Percentiles rank a stretch among this genome's conserved stretches.
These are phyloP conservation scores for Vollenhovia emeryi DNA, from an alignment of 1,140 invertebrate species.

Conservation along the genomic window DNA sequence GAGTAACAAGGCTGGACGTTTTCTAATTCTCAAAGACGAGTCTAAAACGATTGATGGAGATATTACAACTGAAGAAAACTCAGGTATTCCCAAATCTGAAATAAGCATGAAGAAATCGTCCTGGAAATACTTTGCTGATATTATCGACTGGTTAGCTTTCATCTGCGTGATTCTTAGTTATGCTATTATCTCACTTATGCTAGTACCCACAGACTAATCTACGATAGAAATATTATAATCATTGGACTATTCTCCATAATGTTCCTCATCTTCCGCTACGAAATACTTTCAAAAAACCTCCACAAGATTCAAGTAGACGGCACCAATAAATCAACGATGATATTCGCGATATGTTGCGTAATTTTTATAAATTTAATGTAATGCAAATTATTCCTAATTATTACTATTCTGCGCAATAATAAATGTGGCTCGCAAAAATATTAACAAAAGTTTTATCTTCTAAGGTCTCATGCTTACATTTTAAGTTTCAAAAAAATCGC, in stretches of 20 bases:
- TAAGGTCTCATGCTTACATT: too few relatives aligned
- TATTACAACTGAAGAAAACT: constrained; percentile 64
- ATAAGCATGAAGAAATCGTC: constrained; percentile 27
- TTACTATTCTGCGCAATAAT: too few relatives aligned
- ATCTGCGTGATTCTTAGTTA: constrained; percentile 71
- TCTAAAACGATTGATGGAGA: constrained; percentile 48
- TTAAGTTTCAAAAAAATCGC: too few relatives aligned
- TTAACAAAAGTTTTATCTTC: too few relatives aligned
- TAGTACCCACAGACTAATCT: constrained; percentile 60
- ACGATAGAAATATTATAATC: neutral
- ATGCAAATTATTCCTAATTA: too few relatives aligned
- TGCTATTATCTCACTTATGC: constrained; percentile 70
- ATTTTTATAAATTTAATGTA: too few relatives aligned
- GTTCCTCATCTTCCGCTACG: neutral
- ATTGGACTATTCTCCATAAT: neutral
- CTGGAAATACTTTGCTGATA: constrained; percentile 76
- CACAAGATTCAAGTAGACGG: too few relatives aligned
- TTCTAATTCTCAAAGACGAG: constrained; percentile 68
- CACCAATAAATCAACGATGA: too few relatives aligned
- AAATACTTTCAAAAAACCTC: too few relatives aligned
- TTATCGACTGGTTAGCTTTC: constrained; percentile 78
- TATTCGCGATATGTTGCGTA: too few relatives aligned
- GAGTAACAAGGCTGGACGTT: constrained; percentile 72
- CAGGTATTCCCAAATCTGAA: constrained; percentile 32
- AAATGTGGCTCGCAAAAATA: too few relatives aligned